Percentiles rank a stretch among this genome's conserved stretches.
Evolutionary conservation across 2,797 vertebrate species (phyloP).

Genomic region (Pseudochirops corinnae): DNA sequence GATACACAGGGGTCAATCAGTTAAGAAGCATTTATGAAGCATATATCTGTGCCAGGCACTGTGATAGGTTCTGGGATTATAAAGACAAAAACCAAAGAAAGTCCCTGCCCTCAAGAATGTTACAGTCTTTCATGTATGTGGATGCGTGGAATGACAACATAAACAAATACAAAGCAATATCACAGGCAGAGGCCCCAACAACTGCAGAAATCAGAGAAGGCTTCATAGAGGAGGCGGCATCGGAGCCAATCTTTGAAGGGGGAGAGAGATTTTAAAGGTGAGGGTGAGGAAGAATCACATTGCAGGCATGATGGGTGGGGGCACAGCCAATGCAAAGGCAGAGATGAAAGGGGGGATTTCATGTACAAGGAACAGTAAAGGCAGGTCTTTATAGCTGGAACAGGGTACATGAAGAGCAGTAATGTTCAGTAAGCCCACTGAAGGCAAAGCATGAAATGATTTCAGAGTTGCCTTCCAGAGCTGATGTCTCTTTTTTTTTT

Average conservation of each 20-base stretch:
- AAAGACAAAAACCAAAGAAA: neutral
- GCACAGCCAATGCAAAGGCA: neutral
- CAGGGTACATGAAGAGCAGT: neutral
- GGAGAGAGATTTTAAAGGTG: neutral
- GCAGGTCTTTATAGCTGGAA: neutral
- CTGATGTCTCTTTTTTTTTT: neutral
- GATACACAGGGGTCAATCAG: neutral
- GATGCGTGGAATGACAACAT: neutral
- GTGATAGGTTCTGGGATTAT: neutral
- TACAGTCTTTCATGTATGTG: neutral
- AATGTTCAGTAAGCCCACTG: neutral
- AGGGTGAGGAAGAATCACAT: neutral
- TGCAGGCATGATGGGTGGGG: neutral
- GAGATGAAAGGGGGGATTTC: neutral
- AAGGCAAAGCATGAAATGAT: neutral
- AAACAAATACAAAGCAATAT: neutral
- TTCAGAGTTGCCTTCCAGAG: neutral
- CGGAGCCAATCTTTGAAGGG: neutral
- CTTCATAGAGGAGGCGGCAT: neutral
- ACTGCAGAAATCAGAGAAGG: neutral
- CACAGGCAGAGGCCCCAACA: neutral
- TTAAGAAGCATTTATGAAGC: neutral
- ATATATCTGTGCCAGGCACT: neutral
- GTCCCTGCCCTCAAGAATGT: neutral
- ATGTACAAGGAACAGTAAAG: neutral